Conservation (phyloP, 2,888 invertebrate genomes). For the Matsumyia berberina region DNA sequence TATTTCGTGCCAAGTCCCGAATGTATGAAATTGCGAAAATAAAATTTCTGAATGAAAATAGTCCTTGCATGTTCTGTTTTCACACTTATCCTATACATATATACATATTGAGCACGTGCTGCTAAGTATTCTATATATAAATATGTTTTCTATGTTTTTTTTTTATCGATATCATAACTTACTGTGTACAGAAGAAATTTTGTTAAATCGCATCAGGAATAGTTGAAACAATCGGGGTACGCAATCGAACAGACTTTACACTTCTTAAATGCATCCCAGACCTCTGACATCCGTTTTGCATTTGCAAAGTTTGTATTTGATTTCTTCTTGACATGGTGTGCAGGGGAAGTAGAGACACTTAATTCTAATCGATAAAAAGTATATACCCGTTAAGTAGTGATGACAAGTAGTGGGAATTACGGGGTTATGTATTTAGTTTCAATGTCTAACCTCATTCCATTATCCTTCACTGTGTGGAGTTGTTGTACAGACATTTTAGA, state of each 20-base stretch:
- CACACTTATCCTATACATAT: constrained; percentile 71
- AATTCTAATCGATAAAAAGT: no score
- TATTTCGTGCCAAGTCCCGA: constrained; percentile 63
- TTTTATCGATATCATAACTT: constrained; percentile 53
- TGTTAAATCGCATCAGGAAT: constrained; percentile 9
- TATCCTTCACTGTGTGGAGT: no score
- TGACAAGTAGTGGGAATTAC: no score
- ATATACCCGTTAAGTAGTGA: no score
- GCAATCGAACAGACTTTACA: constrained; percentile 19
- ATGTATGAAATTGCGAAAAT: constrained; percentile 66
- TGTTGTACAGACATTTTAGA: no score
- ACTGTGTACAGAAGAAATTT: constrained; percentile 51
- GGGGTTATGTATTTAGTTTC: no score
- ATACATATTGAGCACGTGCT: constrained; percentile 74
- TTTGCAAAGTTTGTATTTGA: no score
- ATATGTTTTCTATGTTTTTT: constrained; percentile 52
- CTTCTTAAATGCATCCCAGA: not conserved
- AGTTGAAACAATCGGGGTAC: not conserved
- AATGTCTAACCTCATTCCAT: no score
- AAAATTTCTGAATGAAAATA: constrained; percentile 73
- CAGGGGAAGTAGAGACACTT: no score
- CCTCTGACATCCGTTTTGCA: no score
- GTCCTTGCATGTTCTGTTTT: constrained; percentile 76
- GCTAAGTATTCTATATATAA: constrained; percentile 65
- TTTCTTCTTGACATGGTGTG: no score